Evolutionary conservation across 2,888 invertebrate species (phyloP).

Genomic region (Heliconius aoede): DNA sequence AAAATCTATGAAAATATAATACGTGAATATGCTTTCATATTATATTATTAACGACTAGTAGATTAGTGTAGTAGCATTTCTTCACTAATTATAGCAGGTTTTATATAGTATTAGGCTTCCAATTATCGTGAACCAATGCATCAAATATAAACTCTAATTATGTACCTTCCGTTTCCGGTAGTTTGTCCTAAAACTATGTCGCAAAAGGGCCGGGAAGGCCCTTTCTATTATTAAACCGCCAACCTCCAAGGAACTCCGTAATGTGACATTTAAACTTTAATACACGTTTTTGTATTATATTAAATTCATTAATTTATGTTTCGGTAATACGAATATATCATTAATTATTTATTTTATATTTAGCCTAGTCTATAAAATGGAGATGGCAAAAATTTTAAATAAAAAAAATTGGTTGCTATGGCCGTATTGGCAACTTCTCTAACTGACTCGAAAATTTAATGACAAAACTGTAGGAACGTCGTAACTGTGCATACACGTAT

Average conservation of each 20-base stretch:
- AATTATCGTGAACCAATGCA: neutral
- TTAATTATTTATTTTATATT: neutral
- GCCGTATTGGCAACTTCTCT: conserved; percentile 45
- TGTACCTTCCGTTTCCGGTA: conserved; percentile 5
- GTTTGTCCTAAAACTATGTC: conserved; percentile 31
- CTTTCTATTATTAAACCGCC: conserved; percentile 32
- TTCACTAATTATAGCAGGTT: no score
- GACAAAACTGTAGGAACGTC: conserved; percentile 49
- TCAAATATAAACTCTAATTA: conserved; percentile 10
- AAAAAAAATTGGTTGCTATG: no score
- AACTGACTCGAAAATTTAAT: conserved; percentile 52
- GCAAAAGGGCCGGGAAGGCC: conserved; percentile 28
- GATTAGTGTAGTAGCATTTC: no score
- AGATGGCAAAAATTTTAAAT: neutral
- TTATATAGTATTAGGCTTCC: no score
- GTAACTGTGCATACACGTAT: conserved; percentile 49
- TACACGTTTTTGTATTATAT: conserved; percentile 8
- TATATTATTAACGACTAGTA: no score
- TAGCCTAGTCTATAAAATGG: neutral
- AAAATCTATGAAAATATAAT: neutral
- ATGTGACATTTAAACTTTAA: conserved; percentile 14
- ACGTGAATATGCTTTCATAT: neutral
- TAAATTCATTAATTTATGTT: neutral
- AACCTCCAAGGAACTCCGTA: conserved; percentile 17
- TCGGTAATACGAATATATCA: neutral